These are phyloP conservation scores for Todiramphus saurophagus DNA, from an alignment of 2,113 vertebrate genomes.

Conservation along the genomic window DNA sequence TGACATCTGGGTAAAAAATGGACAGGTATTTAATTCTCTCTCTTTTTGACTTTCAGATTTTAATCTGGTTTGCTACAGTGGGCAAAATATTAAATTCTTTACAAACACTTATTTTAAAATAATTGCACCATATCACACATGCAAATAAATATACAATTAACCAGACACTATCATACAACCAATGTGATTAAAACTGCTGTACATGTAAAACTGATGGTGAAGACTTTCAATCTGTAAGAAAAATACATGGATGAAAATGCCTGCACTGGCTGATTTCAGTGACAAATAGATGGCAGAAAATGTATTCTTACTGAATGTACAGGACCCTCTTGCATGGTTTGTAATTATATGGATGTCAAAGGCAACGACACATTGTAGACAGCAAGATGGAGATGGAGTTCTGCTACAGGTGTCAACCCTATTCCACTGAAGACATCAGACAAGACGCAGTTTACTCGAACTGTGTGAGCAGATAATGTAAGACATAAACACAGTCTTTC, in stretches of 20 bases:
- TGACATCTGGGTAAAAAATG: neutral
- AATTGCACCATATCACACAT: conserved; percentile 30
- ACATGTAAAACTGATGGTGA: neutral
- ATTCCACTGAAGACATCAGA: neutral
- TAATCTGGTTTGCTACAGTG: neutral
- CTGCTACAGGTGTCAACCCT: neutral
- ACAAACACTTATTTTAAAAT: conserved; percentile 36
- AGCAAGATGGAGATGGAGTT: neutral
- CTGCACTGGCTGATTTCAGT: neutral
- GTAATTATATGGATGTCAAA: neutral
- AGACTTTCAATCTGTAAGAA: neutral
- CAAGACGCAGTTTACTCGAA: neutral
- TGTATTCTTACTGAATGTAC: neutral
- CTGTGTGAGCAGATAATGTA: neutral
- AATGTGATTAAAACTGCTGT: neutral
- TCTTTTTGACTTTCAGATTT: neutral
- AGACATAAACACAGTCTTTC: neutral
- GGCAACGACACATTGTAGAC: neutral
- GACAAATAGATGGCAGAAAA: neutral
- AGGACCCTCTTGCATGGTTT: neutral
- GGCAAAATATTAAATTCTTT: neutral
- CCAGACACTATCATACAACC: conserved; percentile 3
- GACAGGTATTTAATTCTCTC: neutral
- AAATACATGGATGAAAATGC: neutral
- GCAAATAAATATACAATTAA: conserved; percentile 65